These are phyloP conservation scores for Halcyon senegalensis DNA, from an alignment of 2,113 vertebrate genomes.

Conservation along the genomic window DNA sequence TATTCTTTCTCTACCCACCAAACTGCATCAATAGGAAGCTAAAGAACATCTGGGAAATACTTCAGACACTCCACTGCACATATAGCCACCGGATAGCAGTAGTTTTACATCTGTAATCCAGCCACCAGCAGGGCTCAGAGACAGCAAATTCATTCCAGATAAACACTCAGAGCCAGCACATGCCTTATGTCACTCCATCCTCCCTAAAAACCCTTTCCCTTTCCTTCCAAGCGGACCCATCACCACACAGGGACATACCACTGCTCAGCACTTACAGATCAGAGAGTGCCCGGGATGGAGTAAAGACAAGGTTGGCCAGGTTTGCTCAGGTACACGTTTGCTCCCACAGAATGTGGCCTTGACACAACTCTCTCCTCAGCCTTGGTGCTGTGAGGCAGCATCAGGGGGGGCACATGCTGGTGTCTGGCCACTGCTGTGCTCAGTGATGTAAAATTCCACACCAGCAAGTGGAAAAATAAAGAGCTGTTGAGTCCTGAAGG, in stretches of 20 bases:
- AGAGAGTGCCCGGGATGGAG: background rate
- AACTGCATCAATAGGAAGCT: background rate
- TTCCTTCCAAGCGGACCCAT: background rate
- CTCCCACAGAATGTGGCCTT: background rate
- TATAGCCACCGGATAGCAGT: background rate
- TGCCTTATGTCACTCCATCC: background rate
- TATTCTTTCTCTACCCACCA: background rate
- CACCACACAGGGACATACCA: background rate
- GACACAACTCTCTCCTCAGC: background rate
- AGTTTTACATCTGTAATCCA: background rate
- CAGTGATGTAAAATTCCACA: background rate
- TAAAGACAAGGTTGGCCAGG: background rate
- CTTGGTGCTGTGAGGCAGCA: background rate
- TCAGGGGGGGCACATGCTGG: background rate
- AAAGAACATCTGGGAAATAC: background rate
- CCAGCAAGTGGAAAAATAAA: background rate
- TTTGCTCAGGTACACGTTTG: background rate
- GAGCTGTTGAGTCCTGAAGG: background rate
- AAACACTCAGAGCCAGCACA: background rate
- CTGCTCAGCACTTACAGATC: background rate
- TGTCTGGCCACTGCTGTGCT: background rate
- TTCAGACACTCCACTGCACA: background rate
- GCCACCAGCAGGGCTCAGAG: background rate
- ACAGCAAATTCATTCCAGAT: background rate
- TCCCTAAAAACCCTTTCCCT: background rate